Percentiles rank a stretch among this genome's conserved stretches.
Evolutionary conservation across 92 coral and sea anemone species (phyloP).

Genomic region (Parazoanthus swiftii): DNA sequence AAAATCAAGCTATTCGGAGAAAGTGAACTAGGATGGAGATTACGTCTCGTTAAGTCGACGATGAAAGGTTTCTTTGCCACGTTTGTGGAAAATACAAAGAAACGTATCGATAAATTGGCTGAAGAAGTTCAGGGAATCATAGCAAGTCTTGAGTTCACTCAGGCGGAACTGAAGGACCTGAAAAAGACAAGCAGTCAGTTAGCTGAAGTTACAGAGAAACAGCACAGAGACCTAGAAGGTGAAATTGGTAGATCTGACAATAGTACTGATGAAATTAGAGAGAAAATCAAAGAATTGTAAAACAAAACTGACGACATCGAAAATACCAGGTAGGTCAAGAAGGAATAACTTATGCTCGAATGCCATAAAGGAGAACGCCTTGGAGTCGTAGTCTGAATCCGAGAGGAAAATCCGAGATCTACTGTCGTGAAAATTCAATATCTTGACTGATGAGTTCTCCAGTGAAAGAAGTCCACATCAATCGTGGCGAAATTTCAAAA

Average conservation of each 20-base stretch:
- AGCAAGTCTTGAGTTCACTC: too few relatives aligned
- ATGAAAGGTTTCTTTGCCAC: too few relatives aligned
- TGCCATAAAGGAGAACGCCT: not conserved
- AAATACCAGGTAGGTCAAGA: constrained; percentile 1
- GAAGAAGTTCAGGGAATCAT: too few relatives aligned
- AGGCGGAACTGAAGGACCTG: too few relatives aligned
- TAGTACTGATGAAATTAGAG: too few relatives aligned
- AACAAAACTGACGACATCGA: not conserved
- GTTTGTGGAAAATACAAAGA: too few relatives aligned
- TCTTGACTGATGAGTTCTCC: not conserved
- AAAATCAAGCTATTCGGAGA: too few relatives aligned
- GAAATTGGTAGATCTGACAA: not conserved
- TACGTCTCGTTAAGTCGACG: too few relatives aligned
- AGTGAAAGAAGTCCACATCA: constrained; percentile 25
- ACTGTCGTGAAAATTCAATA: constrained; percentile 13
- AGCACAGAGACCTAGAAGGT: not conserved
- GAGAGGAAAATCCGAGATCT: constrained; percentile 18
- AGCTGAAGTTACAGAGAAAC: too few relatives aligned
- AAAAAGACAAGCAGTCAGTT: too few relatives aligned
- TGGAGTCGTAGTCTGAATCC: constrained; percentile 18
- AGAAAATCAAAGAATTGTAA: not conserved
- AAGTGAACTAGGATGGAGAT: too few relatives aligned
- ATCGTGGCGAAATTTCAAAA: constrained; percentile 28
- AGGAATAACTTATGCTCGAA: not conserved
- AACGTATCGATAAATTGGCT: too few relatives aligned